These are phyloP conservation scores for Steatornis caripensis DNA, from an alignment of 2,113 vertebrate genomes.

Conservation along the genomic window DNA sequence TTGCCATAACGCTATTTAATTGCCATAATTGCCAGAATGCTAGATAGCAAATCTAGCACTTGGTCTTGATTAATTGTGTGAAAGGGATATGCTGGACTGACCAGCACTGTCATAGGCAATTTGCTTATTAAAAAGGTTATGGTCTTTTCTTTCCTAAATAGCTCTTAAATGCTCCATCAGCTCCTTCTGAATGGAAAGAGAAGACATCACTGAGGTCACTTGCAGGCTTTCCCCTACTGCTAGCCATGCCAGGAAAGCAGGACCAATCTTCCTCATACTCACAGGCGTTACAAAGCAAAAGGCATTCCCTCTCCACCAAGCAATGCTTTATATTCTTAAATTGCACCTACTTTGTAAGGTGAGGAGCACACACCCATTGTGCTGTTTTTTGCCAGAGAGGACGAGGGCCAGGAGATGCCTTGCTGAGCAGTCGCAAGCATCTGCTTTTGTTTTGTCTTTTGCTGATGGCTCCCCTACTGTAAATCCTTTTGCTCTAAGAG, in stretches of 20 bases:
- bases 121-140: not conserved
- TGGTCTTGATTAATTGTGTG: conserved; percentile 32
- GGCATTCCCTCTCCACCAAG: not conserved
- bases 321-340: not conserved
- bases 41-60: not conserved
- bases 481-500: not conserved
- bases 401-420: not conserved
- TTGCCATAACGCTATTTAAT: conserved; percentile 29
- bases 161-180: not conserved
- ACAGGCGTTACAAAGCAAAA: not conserved
- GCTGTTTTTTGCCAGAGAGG: not conserved
- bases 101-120: not conserved
- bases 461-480: not conserved
- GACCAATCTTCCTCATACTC: not conserved
- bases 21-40: too few species aligned
- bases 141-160: not conserved
- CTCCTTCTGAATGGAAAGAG: not conserved
- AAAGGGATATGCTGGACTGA: not conserved
- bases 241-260: not conserved
- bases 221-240: not conserved
- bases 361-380: not conserved
- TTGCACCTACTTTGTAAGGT: not conserved
- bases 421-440: not conserved
- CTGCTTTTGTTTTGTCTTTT: not conserved
- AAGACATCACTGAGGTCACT: not conserved